These are phyloP conservation scores for Lepidochrysops patricia DNA, from an alignment of 2,888 invertebrate genomes.

Conservation along the genomic window DNA sequence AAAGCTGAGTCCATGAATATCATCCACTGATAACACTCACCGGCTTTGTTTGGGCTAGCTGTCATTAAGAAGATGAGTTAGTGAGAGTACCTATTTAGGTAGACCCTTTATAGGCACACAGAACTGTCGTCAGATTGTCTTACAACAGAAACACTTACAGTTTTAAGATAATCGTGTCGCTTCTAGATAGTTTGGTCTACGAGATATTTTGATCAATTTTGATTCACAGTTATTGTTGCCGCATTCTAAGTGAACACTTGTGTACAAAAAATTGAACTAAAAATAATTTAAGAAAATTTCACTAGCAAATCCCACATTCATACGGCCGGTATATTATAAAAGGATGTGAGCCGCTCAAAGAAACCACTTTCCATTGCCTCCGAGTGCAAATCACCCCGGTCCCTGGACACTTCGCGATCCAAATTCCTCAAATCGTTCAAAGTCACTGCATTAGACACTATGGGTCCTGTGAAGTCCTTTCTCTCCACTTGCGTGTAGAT, in stretches of 20 bases:
- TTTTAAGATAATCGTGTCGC: no score
- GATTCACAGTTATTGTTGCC: no score
- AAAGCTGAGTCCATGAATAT: not conserved
- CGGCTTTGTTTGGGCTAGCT: no score
- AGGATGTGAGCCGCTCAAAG: conserved; percentile 49
- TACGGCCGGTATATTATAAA: conserved; percentile 56
- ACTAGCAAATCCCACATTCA: conserved; percentile 26
- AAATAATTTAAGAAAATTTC: conserved; percentile 1
- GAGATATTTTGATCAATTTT: no score
- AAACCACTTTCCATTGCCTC: conserved; percentile 50
- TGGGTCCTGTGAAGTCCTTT: conserved; percentile 32
- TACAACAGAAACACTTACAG: no score
- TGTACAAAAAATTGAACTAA: conserved; percentile 1
- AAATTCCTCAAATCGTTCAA: conserved; percentile 42
- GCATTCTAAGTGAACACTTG: not conserved
- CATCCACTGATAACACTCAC: not conserved
- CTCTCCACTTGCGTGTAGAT: conserved; percentile 54
- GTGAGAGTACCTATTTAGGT: no score
- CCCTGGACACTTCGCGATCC: conserved; percentile 37
- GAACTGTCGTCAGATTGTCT: no score
- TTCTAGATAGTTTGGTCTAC: no score
- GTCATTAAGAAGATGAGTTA: no score
- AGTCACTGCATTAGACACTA: conserved; percentile 31
- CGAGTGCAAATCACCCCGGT: conserved; percentile 37
- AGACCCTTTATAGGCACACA: no score